Conservation (phyloP, 2,888 invertebrate species). For the Imbricaverruca yamaguchii region DNA sequence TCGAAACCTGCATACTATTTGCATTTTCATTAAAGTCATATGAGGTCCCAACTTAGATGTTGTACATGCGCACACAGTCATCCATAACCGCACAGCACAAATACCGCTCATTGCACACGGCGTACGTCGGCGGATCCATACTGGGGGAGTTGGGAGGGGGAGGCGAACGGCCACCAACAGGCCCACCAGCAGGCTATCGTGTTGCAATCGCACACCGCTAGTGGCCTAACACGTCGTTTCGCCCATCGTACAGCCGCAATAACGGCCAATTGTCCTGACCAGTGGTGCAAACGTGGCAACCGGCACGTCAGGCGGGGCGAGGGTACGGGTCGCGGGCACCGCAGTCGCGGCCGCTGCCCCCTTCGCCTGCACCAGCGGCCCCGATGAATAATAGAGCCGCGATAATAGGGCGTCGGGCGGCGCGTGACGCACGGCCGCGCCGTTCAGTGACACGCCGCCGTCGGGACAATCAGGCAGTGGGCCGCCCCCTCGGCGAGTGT, state of each 20-base stretch:
- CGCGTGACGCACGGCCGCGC: too few species aligned
- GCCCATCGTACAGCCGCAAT: not conserved
- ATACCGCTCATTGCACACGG: not conserved
- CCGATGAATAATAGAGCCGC: not conserved
- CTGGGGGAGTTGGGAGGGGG: not conserved
- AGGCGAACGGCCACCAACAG: not conserved
- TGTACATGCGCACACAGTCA: not conserved
- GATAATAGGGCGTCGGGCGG: not conserved
- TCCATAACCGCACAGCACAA: not conserved
- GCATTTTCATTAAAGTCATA: not conserved
- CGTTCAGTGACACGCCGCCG: too few species aligned
- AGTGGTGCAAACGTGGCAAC: too few species aligned
- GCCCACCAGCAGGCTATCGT: too few species aligned
- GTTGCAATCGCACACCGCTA: too few species aligned
- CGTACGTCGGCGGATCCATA: not conserved
- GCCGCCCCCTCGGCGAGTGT: too few species aligned
- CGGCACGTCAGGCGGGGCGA: too few species aligned
- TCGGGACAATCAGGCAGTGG: too few species aligned
- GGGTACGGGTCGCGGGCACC: too few species aligned
- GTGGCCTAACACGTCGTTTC: not conserved
- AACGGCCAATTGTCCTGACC: not conserved
- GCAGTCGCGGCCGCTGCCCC: too few species aligned
- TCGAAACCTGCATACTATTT: not conserved
- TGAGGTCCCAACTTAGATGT: not conserved
- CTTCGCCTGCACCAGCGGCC: too few species aligned